Evolutionary conservation across 1,140 invertebrate genomes (phyloP).

Genomic region (Drosophila sturtevanti): DNA sequence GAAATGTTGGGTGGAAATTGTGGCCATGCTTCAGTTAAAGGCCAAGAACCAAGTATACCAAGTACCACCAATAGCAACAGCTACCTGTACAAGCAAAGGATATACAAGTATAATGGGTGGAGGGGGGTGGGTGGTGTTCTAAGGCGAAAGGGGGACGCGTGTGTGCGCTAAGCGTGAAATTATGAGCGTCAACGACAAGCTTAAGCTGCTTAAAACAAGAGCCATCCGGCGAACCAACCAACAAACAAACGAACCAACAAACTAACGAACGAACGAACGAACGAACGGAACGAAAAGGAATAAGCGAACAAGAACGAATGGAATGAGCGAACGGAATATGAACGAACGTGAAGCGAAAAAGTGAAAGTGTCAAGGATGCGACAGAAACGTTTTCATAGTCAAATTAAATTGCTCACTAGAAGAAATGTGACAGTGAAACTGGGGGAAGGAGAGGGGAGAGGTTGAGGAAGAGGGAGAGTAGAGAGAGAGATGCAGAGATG

Average conservation of each 20-base stretch:
- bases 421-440: slow-evolving; percentile 5
- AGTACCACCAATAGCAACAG: slow-evolving; percentile 14
- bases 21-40: slow-evolving; percentile 39
- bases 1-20: slow-evolving; percentile 45
- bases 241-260: not conserved
- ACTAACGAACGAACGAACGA: not conserved
- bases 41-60: slow-evolving; percentile 31
- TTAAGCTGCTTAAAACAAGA: slow-evolving; percentile 78
- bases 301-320: not conserved
- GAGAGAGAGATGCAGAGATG: no score
- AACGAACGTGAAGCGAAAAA: slow-evolving; percentile 29
- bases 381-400: slow-evolving; percentile 67
- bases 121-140: not conserved
- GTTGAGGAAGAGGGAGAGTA: not conserved
- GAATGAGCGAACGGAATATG: not conserved
- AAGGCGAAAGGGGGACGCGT: slow-evolving; percentile 31
- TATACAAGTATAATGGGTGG: not conserved
- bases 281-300: not conserved
- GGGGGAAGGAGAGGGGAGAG: not conserved
- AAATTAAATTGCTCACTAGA: slow-evolving; percentile 73
- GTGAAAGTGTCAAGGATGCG: slow-evolving; percentile 79
- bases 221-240: slow-evolving; percentile 40
- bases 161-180: slow-evolving; percentile 72
- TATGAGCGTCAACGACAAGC: slow-evolving; percentile 78
- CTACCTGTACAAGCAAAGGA: not conserved